These are phyloP conservation scores for Chondrosia reniformis DNA, from an alignment of 37 sponge, comb jelly and placozoan species.

Conservation along the genomic window DNA sequence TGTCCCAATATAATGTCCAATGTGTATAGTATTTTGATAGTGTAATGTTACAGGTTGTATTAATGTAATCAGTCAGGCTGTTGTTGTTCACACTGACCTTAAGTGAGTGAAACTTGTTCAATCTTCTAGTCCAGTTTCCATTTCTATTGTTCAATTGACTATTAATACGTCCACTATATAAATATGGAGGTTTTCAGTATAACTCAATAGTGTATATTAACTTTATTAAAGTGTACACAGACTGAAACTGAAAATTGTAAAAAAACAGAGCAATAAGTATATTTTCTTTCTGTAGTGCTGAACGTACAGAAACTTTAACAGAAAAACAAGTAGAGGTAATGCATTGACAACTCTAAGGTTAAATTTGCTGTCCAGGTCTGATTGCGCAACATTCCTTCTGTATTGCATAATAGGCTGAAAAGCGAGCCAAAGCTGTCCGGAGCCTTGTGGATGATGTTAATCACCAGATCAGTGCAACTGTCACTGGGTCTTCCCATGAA, in stretches of 20 bases:
- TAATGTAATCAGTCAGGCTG: too few relatives aligned
- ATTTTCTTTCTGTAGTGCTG: neutral
- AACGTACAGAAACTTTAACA: conserved; percentile 20
- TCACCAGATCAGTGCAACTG: neutral
- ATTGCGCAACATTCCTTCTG: neutral
- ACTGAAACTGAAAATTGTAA: neutral
- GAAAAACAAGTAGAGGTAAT: conserved; percentile 11
- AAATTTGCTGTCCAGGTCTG: neutral
- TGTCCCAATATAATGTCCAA: too few relatives aligned
- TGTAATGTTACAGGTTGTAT: too few relatives aligned
- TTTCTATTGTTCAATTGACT: too few relatives aligned
- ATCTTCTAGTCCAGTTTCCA: too few relatives aligned
- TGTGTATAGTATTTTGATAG: too few relatives aligned
- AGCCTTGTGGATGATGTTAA: neutral
- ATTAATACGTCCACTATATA: too few relatives aligned
- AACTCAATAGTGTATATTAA: neutral
- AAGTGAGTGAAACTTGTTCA: too few relatives aligned
- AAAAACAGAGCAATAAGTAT: neutral
- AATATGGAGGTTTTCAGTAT: neutral
- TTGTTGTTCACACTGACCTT: too few relatives aligned
- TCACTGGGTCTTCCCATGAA: neutral
- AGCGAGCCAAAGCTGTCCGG: conserved; percentile 12
- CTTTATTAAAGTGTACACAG: neutral
- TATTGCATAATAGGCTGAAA: neutral
- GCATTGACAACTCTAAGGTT: neutral